Evolutionary conservation across 2,797 vertebrate genomes (phyloP), one percentile per base, ranked within the genome.

Genomic region (Crocodylus rhombifer): DNA sequence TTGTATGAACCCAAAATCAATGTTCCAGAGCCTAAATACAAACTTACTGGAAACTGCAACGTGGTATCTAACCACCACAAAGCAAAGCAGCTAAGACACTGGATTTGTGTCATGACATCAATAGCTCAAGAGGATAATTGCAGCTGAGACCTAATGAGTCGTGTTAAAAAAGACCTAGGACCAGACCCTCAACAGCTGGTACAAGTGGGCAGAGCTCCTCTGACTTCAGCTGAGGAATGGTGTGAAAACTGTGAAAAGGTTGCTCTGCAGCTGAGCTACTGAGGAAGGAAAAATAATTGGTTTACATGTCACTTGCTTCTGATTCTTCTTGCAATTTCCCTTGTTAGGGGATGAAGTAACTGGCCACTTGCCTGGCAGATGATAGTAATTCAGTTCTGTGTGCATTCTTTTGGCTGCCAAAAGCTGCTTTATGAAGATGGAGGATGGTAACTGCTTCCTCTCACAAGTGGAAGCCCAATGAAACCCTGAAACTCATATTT

Each of bases 261-360:
- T 0, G 1, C 33, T 57, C n/a, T 17, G 80, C 60, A 25, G 5
- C 23, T 30, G 23, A 20, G 26, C 57, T 14, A 0, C 0, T 7
- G 2, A 28, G 75, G 75, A 14, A 65, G 58, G 20, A 23, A 12
- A 23, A 80, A 71, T 1, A 18, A 51, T 28, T 3, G 0, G 2
- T 86, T 36, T 33, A 20, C 26, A 14, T 7, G 11, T 36, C 82
- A 5, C 0, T 0, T 12, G 8, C 55, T 78, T 23, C 58, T 62
- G 61, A 23, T 8, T 25, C 36, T n/a, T 74, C 51, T 33, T 69
- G 62, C 21, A 57, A 2, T n/a, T 77, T 75, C 76, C 74, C 80
- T 51, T 28, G 17, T 17, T 28, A 20, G 58, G 42, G 42, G 42
- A 9, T 51, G 42, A 51, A 51, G 42, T 51, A 51, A 51, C 4